A percentile compares a stretch with the other conserved stretches of the same genome.
These are phyloP conservation scores for Brachypteracias leptosomus DNA, from an alignment of 2,113 vertebrate species.

Conservation along the genomic window DNA sequence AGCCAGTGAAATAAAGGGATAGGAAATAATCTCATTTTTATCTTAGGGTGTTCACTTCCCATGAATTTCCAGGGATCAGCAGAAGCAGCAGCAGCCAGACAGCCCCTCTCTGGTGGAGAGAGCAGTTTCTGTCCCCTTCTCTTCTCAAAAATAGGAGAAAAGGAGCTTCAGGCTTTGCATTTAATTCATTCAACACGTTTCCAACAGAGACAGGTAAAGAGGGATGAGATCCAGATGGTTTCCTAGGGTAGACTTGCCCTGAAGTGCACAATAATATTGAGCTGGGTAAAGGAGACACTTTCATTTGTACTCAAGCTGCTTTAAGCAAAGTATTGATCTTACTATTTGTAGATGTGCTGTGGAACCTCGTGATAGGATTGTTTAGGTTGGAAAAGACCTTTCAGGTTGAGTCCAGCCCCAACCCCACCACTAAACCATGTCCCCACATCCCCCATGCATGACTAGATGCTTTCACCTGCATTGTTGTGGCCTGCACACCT, in stretches of 20 bases:
- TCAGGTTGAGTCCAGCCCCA: neutral
- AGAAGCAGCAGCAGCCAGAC: neutral
- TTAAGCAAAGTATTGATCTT: too few relatives aligned
- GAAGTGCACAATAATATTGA: too few relatives aligned
- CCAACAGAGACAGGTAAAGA: neutral
- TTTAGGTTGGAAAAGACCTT: neutral
- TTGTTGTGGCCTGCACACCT: neutral
- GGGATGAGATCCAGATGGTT: too few relatives aligned
- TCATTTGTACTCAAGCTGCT: too few relatives aligned
- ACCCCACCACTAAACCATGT: too few relatives aligned
- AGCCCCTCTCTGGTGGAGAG: neutral
- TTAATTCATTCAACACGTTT: neutral
- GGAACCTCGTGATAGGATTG: too few relatives aligned
- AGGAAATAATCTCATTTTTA: neutral
- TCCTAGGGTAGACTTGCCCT: too few relatives aligned
- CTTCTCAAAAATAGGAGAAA: neutral
- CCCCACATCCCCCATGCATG: neutral
- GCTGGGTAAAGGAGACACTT: too few relatives aligned
- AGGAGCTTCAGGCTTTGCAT: neutral
- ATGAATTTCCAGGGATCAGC: neutral
- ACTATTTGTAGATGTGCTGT: too few relatives aligned
- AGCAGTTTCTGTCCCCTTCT: too few relatives aligned
- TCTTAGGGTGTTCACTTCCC: neutral
- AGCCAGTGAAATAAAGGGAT: neutral
- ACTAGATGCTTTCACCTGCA: neutral